Base-by-base conservation (phyloP, 2,797 vertebrate species). In the Phrynocephalus vlangalii region DNA sequence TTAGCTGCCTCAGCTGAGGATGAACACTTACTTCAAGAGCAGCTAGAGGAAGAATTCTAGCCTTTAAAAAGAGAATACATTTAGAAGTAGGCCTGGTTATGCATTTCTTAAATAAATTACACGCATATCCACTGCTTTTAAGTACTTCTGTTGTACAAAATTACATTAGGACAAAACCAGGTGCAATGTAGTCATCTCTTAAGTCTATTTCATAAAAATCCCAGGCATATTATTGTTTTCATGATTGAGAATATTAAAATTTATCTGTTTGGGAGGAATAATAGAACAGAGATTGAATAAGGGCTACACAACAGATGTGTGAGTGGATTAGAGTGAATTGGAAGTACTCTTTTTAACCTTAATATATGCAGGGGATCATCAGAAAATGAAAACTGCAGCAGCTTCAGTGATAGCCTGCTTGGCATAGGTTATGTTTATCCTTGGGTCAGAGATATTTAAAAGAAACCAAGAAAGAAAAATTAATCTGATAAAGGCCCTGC, bases 401-500 rank as follows among this genome's bases (percentile, higher is more conserved):
- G 68, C 26, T 79, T 68, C 79, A 75, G 76, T 26, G 22, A 67
- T 86, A 90, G 75, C 18, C 79, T 85, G 82, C 11, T 38, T 30
- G 67, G 30, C 26, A 44, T 3, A 52, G 84, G 84, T 89, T 94
- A 87, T 93, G 83, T 90, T 94, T 93, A 94, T 94, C 83, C 87
- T 90, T 86, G 87, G 95, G 90, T 93, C 93, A 95, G 92, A 95
- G 68, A 91, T 48, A 91, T 80, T 88, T 85, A 86, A 93, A 94
- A 88, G 88, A 92, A 95, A 94, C 90, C 90, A 95, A 93, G 91
- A 95, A 94, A 94, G 92, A 89, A 90, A 94, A 91, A 96, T 95
- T 96, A 96, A 96, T 97, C 93, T 96, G 95, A 96, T 96, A 96
- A 97, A 96, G 95, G 90, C 87, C 91, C 86, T 95, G 89, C 92